Evolutionary conservation across 2,113 vertebrate species (phyloP).

Genomic region (Peromyscus leucopus): DNA sequence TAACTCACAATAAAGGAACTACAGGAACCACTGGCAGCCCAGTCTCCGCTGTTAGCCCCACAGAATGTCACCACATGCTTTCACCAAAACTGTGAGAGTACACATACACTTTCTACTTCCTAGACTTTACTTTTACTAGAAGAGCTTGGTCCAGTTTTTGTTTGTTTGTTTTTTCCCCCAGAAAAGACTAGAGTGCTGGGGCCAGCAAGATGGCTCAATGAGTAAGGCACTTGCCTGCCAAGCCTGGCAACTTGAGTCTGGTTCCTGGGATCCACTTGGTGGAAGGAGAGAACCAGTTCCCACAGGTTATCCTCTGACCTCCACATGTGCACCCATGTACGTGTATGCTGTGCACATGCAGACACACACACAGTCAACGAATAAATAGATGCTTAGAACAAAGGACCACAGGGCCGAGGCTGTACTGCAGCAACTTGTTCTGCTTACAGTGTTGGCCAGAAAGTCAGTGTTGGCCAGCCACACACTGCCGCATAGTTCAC

Average conservation of each 20-base stretch:
- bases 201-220: background rate
- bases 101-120: background rate
- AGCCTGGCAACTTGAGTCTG: background rate
- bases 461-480: background rate
- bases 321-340: background rate
- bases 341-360: background rate
- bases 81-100: background rate
- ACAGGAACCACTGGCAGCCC: rapidly evolving
- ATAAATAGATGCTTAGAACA: background rate
- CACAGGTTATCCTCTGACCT: background rate
- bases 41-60: background rate
- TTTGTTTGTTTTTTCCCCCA: background rate
- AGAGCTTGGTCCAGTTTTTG: background rate
- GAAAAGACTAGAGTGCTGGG: background rate
- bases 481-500: rapidly evolving
- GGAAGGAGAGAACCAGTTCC: background rate
- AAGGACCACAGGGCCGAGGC: background rate
- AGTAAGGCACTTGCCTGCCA: background rate
- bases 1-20: background rate
- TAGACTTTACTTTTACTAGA: background rate
- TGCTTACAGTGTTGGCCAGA: background rate
- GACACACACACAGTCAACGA: background rate
- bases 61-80: background rate
- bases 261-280: background rate
- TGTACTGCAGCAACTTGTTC: background rate